Percentiles rank a stretch among this genome's conserved stretches.
These are phyloP conservation scores for Diorhabda sublineata DNA, from an alignment of 1,140 invertebrate genomes.

Conservation along the genomic window DNA sequence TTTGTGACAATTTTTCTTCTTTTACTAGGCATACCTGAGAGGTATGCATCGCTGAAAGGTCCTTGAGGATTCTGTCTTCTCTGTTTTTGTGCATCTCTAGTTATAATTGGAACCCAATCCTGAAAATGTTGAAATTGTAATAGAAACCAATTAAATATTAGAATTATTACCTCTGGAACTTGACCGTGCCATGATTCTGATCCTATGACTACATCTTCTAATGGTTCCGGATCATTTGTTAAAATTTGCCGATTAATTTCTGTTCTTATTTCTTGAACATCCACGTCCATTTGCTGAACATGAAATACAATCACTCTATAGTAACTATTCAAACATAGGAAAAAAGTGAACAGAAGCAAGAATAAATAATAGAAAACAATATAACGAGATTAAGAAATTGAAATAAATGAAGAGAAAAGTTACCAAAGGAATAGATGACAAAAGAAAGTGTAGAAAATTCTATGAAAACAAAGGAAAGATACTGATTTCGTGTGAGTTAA, in stretches of 20 bases:
- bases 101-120: slow-evolving; percentile 82
- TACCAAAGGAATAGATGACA: too few relatives aligned
- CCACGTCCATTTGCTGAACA: slow-evolving; percentile 45
- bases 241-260: slow-evolving; percentile 8
- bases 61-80: slow-evolving; percentile 50
- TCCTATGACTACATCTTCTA: slow-evolving; percentile 52
- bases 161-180: slow-evolving; percentile 48
- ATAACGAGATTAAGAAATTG: too few relatives aligned
- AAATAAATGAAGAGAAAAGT: too few relatives aligned
- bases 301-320: not conserved
- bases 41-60: slow-evolving; percentile 78
- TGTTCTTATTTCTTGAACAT: slow-evolving; percentile 21
- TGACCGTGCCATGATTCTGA: slow-evolving; percentile 56
- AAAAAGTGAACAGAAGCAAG: too few relatives aligned
- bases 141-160: too few relatives aligned
- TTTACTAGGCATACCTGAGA: slow-evolving; percentile 76
- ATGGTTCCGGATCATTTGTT: slow-evolving; percentile 37
- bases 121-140: slow-evolving; percentile 35
- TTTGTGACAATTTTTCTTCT: slow-evolving; percentile 65
- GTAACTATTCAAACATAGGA: too few relatives aligned
- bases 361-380: too few relatives aligned
- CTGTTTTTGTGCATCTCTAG: slow-evolving; percentile 65
- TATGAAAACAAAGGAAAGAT: too few relatives aligned
- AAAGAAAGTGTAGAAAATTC: too few relatives aligned
- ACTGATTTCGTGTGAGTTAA: too few relatives aligned